These are phyloP conservation scores for Strix aluco DNA, from an alignment of 2,113 vertebrate species.

Conservation along the genomic window DNA sequence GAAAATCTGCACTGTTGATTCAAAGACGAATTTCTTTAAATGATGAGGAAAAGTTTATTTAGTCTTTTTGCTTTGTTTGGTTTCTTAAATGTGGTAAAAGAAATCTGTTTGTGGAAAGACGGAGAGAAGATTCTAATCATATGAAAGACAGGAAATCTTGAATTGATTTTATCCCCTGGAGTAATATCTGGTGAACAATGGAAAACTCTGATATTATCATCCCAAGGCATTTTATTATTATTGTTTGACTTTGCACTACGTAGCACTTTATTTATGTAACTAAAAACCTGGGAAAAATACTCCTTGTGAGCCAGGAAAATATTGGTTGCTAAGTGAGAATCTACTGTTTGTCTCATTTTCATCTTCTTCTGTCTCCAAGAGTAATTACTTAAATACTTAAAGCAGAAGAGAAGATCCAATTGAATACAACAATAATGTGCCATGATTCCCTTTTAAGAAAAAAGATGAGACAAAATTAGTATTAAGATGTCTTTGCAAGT, in stretches of 20 bases:
- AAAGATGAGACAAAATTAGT: background rate
- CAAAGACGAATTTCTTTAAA: background rate
- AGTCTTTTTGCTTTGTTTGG: background rate
- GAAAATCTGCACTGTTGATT: background rate
- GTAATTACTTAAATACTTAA: background rate
- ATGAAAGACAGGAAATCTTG: conserved; percentile 1
- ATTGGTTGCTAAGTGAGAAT: background rate
- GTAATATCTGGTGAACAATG: conserved; percentile 17
- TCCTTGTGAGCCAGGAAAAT: background rate
- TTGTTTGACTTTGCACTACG: background rate
- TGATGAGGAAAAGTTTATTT: background rate
- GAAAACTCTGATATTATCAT: background rate
- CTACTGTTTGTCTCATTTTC: background rate
- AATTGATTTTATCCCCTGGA: background rate
- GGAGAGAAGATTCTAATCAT: background rate
- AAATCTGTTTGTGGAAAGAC: background rate
- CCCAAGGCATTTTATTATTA: background rate
- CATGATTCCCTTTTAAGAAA: background rate
- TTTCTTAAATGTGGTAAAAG: background rate
- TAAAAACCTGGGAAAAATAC: background rate
- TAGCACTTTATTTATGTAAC: background rate
- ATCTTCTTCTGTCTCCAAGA: background rate
- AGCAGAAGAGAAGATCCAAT: background rate
- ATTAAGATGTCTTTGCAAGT: background rate
- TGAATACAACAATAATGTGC: background rate